Evolutionary conservation across 2,113 vertebrate genomes (phyloP).

Genomic region (Tiliqua scincoides): DNA sequence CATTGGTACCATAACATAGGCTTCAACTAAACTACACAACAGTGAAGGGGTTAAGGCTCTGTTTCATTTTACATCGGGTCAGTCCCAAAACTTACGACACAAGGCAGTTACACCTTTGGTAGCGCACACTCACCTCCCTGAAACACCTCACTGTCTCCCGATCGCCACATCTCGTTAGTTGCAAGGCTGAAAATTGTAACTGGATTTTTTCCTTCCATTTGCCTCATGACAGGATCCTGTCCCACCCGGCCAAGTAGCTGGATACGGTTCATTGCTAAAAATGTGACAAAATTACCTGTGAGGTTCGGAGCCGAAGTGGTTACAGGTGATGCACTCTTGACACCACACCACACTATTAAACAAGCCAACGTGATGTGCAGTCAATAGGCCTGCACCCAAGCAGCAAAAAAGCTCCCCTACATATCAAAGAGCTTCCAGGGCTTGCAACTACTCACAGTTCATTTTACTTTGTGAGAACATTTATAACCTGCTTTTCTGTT

Average conservation of each 20-base stretch:
- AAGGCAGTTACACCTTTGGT: not conserved
- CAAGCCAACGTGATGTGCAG: not conserved
- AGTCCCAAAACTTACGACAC: rapidly evolving
- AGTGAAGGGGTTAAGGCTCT: not conserved
- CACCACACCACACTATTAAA: not conserved
- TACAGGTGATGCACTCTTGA: not conserved
- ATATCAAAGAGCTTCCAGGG: no score
- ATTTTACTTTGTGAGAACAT: not conserved
- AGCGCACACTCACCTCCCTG: conserved; percentile 73
- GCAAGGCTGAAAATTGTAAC: conserved; percentile 98
- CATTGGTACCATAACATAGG: no score
- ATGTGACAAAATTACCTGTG: not conserved
- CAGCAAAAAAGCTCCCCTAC: no score
- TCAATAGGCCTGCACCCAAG: no score
- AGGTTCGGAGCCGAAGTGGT: not conserved
- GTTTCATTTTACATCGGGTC: not conserved
- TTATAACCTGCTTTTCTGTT: not conserved
- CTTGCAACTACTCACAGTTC: no score
- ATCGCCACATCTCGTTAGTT: conserved; percentile 97
- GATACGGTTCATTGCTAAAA: conserved; percentile 91
- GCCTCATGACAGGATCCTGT: conserved; percentile 96
- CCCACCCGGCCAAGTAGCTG: conserved; percentile 94
- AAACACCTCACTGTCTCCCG: conserved; percentile 80
- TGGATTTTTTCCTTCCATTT: conserved; percentile 92
- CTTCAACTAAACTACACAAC: not conserved